Evolutionary conservation across 1,140 invertebrate species (phyloP).

Genomic region (Cotesia vestalis): DNA sequence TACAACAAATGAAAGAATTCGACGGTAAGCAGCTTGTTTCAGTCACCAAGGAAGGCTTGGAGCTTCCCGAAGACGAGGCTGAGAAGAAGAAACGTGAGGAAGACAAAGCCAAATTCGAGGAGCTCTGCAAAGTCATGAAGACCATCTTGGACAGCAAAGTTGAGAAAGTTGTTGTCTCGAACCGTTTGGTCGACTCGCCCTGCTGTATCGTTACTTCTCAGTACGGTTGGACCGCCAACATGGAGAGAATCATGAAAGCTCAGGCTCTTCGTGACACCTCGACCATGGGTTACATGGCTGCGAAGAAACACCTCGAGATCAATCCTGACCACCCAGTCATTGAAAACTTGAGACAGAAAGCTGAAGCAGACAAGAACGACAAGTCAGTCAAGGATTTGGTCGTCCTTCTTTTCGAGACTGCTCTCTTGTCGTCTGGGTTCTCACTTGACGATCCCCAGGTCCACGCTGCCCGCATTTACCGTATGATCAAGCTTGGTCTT

Average conservation of each 20-base stretch:
- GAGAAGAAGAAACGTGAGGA: constrained; percentile 98
- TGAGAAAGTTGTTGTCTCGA: constrained; percentile 95
- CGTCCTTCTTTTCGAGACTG: constrained; percentile 90
- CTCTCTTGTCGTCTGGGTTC: constrained; percentile 92
- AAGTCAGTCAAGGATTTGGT: constrained; percentile 96
- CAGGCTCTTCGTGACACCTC: constrained; percentile 93
- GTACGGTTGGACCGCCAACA: constrained; percentile 99
- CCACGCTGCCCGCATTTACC: constrained; percentile 82
- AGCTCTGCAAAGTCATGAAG: constrained; percentile 97
- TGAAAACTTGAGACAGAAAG: constrained; percentile 88
- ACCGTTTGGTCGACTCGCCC: constrained; percentile 93
- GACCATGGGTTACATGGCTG: constrained; percentile 99
- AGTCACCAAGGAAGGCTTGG: constrained; percentile 97
- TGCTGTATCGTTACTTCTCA: constrained; percentile 99
- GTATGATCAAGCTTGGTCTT: constrained; percentile 97
- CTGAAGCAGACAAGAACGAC: constrained; percentile 95
- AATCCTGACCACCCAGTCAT: constrained; percentile 97
- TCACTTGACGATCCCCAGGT: constrained; percentile 88
- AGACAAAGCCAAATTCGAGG: constrained; percentile 92
- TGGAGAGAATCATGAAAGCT: constrained; percentile 99
- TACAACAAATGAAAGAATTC: constrained; percentile 97
- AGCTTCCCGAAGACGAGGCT: constrained; percentile 93
- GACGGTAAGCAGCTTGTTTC: constrained; percentile 96
- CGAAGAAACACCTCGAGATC: constrained; percentile 96
- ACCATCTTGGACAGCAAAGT: constrained; percentile 98